phyloP scores from a whole-genome alignment of 1,140 invertebrate species.

The Zaprionus kolodkinae region DNA sequence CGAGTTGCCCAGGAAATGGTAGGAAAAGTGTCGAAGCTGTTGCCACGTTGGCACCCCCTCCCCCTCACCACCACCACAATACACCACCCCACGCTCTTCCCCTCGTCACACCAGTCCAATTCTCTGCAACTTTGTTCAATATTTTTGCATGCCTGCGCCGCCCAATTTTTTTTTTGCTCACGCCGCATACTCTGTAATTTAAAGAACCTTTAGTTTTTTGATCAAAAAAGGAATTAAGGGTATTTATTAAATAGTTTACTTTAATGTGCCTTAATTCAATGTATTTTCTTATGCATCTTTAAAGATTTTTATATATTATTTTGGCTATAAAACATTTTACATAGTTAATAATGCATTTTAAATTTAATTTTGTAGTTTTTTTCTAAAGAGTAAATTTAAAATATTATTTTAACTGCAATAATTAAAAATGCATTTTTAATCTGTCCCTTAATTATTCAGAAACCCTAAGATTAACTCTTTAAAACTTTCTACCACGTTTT shows the following conservation, averaged over 20 bases:
- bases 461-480: neutral
- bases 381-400: too few relatives aligned
- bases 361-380: too few relatives aligned
- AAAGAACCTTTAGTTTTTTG: neutral
- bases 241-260: too few relatives aligned
- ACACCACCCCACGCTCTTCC: neutral
- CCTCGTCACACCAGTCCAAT: conserved; percentile 20
- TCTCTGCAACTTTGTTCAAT: conserved; percentile 65
- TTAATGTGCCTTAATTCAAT: too few relatives aligned
- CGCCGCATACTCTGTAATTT: conserved; percentile 32
- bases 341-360: neutral
- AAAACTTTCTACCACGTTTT: too few relatives aligned
- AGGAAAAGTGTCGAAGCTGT: conserved; percentile 71
- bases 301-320: too few relatives aligned
- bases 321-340: too few relatives aligned
- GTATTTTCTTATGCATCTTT: too few relatives aligned
- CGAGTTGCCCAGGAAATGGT: conserved; percentile 59
- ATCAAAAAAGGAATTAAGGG: too few relatives aligned
- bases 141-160: conserved; percentile 61
- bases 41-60: conserved; percentile 40
- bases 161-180: conserved; percentile 28
- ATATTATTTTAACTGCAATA: too few relatives aligned
- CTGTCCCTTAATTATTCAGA: neutral
- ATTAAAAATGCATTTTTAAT: neutral
- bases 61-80: neutral